These are phyloP conservation scores for Dioctria rufipes DNA, from an alignment of 2,888 invertebrate species.

Conservation along the genomic window DNA sequence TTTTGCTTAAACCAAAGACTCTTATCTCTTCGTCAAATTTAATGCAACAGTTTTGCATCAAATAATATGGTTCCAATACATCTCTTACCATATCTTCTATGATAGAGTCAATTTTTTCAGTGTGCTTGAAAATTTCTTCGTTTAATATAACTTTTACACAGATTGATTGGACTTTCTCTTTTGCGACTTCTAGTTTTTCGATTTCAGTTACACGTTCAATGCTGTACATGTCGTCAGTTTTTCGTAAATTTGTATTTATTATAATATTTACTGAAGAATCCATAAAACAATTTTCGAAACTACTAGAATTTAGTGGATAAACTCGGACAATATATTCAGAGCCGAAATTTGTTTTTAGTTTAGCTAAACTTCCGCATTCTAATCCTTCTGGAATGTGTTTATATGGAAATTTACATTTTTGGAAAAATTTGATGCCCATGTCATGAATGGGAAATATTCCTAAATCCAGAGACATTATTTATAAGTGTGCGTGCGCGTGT, in stretches of 20 bases:
- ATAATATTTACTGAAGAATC: not conserved
- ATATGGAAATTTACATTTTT: constrained; percentile 19
- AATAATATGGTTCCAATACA: constrained; percentile 13
- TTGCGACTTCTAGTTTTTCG: not conserved
- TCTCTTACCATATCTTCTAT: constrained; percentile 18
- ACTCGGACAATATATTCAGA: constrained; percentile 6
- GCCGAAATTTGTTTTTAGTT: constrained; percentile 14
- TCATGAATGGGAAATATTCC: constrained; percentile 2
- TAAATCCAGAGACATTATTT: not conserved
- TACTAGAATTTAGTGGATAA: not conserved
- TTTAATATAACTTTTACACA: not conserved
- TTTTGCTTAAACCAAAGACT: constrained; percentile 16
- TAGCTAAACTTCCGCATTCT: not conserved
- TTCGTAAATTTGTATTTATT: not conserved
- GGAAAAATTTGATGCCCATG: not conserved
- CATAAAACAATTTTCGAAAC: constrained; percentile 1
- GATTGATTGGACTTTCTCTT: constrained; percentile 6
- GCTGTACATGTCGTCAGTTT: not conserved
- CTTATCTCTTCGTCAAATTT: not conserved
- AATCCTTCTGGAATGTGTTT: constrained; percentile 21
- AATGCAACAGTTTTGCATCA: constrained; percentile 8
- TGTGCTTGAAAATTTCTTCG: constrained; percentile 1
- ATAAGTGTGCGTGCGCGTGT: too few relatives aligned
- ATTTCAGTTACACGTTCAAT: not conserved
- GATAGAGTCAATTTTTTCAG: not conserved